phyloP scores from a whole-genome alignment of 2,113 vertebrate genomes.

The Pseudolaguvia tuberculata region DNA sequence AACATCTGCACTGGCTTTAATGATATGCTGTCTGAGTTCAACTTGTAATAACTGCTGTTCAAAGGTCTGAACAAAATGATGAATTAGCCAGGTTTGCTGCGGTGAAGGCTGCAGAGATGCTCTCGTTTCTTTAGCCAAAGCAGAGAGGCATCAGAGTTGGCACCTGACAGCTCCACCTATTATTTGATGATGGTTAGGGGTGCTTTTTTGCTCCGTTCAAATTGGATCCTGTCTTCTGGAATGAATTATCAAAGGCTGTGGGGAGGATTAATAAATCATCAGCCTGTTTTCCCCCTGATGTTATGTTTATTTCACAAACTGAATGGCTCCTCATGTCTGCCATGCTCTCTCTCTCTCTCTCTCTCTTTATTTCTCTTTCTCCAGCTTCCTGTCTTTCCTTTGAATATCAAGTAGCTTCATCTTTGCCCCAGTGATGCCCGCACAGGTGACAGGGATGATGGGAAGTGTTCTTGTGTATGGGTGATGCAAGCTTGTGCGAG shows the following conservation, averaged over 20 bases:
- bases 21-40: conserved; percentile 46
- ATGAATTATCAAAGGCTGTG: conserved; percentile 49
- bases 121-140: conserved; percentile 31
- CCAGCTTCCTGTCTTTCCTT: conserved; percentile 28
- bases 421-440: conserved; percentile 34
- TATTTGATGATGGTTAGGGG: conserved; percentile 45
- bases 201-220: conserved; percentile 38
- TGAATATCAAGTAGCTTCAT: conserved; percentile 42
- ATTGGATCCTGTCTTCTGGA: conserved; percentile 48
- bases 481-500: conserved; percentile 36
- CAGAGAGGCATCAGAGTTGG: conserved; percentile 35
- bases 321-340: conserved; percentile 46
- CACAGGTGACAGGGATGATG: conserved; percentile 36
- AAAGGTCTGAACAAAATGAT: conserved; percentile 50
- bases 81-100: conserved; percentile 43
- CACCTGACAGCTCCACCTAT: conserved; percentile 49
- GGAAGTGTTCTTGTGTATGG: conserved; percentile 38
- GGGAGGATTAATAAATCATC: conserved; percentile 52
- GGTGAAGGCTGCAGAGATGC: conserved; percentile 25
- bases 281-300: conserved; percentile 43
- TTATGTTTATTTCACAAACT: conserved; percentile 49
- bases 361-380: conserved; percentile 10
- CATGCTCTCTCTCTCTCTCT: conserved; percentile 41
- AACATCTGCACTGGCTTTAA: conserved; percentile 46
- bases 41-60: conserved; percentile 44